A percentile compares a stretch with the other conserved stretches of the same genome.
These are phyloP conservation scores for Drosophila lini DNA, from an alignment of 1,140 invertebrate species.

Conservation along the genomic window DNA sequence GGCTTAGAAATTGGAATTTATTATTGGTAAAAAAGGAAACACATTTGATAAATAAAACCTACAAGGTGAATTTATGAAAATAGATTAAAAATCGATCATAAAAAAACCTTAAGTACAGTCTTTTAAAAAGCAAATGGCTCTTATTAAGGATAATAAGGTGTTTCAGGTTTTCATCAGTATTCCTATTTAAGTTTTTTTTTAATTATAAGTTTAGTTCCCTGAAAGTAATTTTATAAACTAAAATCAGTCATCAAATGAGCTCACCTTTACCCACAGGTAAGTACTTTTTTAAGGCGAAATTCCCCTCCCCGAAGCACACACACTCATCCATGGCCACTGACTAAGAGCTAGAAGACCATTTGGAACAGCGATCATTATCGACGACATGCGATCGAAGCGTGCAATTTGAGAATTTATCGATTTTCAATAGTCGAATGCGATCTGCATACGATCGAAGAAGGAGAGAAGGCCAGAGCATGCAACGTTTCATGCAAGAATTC, in stretches of 20 bases:
- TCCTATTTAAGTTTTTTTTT: neutral
- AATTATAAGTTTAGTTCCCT: neutral
- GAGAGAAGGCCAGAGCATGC: constrained; percentile 45
- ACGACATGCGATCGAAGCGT: constrained; percentile 74
- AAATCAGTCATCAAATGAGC: constrained; percentile 9
- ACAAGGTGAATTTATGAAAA: neutral
- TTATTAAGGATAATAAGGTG: neutral
- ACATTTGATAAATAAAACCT: neutral
- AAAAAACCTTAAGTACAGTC: neutral
- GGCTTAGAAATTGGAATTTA: neutral
- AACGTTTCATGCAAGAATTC: constrained; percentile 79
- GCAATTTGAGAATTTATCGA: constrained; percentile 80
- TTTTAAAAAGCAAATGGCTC: neutral
- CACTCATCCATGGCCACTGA: constrained; percentile 43
- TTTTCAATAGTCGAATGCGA: constrained; percentile 66
- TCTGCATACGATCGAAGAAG: constrained; percentile 38
- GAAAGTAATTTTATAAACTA: neutral
- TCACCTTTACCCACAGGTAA: constrained; percentile 1
- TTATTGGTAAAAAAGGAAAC: neutral
- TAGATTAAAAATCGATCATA: neutral
- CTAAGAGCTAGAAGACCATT: constrained; percentile 48
- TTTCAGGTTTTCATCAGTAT: neutral
- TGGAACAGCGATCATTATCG: constrained; percentile 63
- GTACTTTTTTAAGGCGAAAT: constrained; percentile 1
- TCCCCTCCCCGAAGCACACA: neutral